These are phyloP conservation scores for Cranoglanis bouderius DNA, from an alignment of 2,113 vertebrate species.

Conservation along the genomic window DNA sequence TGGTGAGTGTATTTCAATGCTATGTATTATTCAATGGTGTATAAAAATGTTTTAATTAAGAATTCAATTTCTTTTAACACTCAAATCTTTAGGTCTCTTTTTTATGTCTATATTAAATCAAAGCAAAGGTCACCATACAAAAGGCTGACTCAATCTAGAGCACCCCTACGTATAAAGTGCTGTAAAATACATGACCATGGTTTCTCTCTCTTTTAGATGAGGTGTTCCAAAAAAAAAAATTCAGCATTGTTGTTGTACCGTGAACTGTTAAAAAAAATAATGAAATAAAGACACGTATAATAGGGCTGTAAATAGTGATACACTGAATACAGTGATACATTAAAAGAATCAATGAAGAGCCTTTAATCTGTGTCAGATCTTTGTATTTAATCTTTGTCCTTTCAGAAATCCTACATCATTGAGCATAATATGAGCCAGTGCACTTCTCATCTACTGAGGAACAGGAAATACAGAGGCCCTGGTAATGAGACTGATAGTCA, in stretches of 20 bases:
- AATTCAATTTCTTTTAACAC: not conserved
- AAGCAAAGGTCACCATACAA: not conserved
- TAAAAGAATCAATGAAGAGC: conserved; percentile 39
- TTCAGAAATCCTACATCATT: not conserved
- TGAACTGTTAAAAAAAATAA: conserved; percentile 44
- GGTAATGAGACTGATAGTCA: not conserved
- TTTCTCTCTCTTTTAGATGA: conserved; percentile 34
- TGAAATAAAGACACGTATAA: conserved; percentile 10
- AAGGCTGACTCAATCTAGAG: conserved; percentile 34
- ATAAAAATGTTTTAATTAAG: not conserved
- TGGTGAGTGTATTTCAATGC: not conserved
- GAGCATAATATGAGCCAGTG: not conserved
- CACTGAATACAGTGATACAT: conserved; percentile 33
- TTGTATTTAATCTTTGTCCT: not conserved
- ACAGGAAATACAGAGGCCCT: not conserved
- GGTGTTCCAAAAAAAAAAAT: conserved; percentile 31
- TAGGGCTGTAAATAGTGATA: conserved; percentile 41
- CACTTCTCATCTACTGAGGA: not conserved
- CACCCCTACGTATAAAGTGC: conserved; percentile 47
- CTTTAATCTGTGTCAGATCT: conserved; percentile 33
- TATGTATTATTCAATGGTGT: not conserved
- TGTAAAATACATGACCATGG: conserved; percentile 49
- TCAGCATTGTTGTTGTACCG: conserved; percentile 52
- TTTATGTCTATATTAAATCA: conserved; percentile 8
- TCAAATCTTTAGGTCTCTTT: not conserved